phyloP scores from a whole-genome alignment of 2,888 invertebrate genomes.

The Nasonovia ribisnigri region DNA sequence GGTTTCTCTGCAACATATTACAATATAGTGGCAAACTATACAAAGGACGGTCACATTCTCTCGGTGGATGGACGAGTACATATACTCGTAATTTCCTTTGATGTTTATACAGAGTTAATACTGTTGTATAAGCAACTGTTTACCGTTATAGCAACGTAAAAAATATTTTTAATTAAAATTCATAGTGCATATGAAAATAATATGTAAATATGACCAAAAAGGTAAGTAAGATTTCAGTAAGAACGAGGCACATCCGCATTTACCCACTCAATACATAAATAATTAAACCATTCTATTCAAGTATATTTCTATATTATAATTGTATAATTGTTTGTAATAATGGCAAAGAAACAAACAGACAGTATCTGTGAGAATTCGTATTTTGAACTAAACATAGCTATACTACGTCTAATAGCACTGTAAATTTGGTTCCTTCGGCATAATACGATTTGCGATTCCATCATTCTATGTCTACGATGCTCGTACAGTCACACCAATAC shows the following conservation, averaged over 20 bases:
- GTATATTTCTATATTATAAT: background rate
- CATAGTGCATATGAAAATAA: background rate
- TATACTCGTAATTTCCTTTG: conserved; percentile 16
- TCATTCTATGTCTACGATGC: background rate
- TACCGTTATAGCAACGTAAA: background rate
- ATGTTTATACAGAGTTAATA: conserved; percentile 1
- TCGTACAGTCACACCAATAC: background rate
- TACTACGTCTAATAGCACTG: background rate
- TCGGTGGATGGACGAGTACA: background rate
- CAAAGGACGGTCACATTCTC: background rate
- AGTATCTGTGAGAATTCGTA: background rate
- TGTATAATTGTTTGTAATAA: background rate
- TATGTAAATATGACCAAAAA: background rate
- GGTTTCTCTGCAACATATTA: background rate
- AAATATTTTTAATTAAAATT: conserved; percentile 2
- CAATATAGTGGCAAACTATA: background rate
- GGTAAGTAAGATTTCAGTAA: background rate
- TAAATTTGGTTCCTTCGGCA: background rate
- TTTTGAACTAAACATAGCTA: background rate
- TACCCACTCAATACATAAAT: background rate
- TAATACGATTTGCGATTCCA: background rate
- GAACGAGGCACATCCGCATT: background rate
- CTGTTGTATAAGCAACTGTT: background rate
- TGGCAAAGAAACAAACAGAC: background rate
- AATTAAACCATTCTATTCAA: background rate